Conservation (phyloP, 2,113 vertebrate genomes). For the Dendropsophus ebraccatus region DNA sequence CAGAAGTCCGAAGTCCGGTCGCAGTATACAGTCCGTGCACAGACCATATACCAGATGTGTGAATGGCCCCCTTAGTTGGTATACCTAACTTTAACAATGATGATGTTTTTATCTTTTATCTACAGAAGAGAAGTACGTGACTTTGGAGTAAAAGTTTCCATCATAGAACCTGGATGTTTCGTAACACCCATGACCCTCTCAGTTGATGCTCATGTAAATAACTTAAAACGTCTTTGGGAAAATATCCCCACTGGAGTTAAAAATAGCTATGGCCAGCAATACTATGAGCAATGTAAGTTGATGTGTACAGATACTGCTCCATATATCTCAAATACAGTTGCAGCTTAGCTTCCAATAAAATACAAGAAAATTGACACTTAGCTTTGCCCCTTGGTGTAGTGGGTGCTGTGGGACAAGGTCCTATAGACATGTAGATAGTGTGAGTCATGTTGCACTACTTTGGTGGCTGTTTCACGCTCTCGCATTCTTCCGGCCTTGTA, state of each 20-base stretch:
- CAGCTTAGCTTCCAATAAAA: no score
- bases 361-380: no score
- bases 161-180: constrained; percentile 74
- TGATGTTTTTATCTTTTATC: neutral
- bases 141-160: constrained; percentile 72
- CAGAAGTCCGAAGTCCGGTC: no score
- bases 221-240: constrained; percentile 63
- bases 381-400: no score
- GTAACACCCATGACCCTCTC: constrained; percentile 60
- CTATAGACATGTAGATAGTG: no score
- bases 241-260: constrained; percentile 64
- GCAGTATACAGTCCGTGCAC: no score
- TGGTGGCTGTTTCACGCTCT: no score
- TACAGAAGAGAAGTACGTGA: constrained; percentile 68
- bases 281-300: constrained; percentile 70
- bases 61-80: no score
- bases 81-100: neutral
- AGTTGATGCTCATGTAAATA: rapidly evolving
- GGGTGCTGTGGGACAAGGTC: no score
- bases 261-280: constrained; percentile 71
- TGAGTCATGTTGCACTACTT: no score
- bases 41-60: no score
- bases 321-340: neutral
- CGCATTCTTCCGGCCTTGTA: no score
- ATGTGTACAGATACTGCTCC: neutral